Evolutionary conservation across 2,113 vertebrate genomes (phyloP), one percentile per base, ranked within the genome.

Genomic region (Microcebus griseorufus): DNA sequence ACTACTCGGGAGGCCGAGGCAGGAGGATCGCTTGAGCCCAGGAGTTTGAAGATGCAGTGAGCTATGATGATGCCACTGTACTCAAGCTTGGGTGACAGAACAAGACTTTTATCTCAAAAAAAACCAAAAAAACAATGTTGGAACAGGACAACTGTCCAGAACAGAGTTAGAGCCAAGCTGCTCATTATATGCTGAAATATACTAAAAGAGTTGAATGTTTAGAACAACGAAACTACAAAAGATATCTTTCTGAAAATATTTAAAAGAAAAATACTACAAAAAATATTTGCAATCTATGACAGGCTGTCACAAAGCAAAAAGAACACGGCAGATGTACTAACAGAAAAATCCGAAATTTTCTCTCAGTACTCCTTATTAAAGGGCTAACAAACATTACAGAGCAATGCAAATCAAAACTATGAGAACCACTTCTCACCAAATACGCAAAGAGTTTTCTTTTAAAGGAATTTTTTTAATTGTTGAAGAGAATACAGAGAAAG

Each of bases 351-450:
- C 1, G 17, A 5, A 9, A 29, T 34, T 32, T 58, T 11, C 55
- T 6, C 6, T 0, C 9, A 32, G 1, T 1, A 22, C 2, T 22
- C 37, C 27, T 14, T 1, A 29, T n/a, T 1, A 13, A 23, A n/a
- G 23, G 60, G 45, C 25, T 1, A 39, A 13, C 2, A 1, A 39
- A 13, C 2, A 1, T 0, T 3, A 18, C 6, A 10, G 11, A 34
- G 34, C 42, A 6, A 27, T 0, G 45, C 37, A 34, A 48, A 12
- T 12, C 27, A 16, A 39, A 69, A 27, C 18, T 9, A 6, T 0
- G 9, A 60, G 39, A 67, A 39, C 27, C 39, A 4, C 12, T 9
- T 70, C 58, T 25, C 62, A 10, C 23, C 42, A 10, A 17, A 5
- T 0, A 27, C 32, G 23, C 16, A 25, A 51, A 37, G 14, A 12